Base-by-base conservation (phyloP, 2,888 invertebrate species). In the Leptopilina drosophilae region DNA sequence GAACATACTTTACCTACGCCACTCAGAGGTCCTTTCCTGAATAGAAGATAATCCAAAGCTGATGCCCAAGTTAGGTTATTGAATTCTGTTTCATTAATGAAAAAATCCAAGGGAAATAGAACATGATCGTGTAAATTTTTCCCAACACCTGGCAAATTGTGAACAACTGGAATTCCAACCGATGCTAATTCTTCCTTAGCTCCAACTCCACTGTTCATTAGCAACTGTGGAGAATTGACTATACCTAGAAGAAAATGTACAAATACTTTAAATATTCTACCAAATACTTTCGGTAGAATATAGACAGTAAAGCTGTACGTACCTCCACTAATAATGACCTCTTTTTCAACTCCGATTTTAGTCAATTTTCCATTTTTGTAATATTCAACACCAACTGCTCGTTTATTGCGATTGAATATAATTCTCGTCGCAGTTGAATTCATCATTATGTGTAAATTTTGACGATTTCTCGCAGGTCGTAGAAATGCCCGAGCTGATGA, bases 401-500 rank as follows among this genome's bases (percentile, higher is more conserved):
- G 94, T 85, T 96, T 94, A 83, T 91, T 9, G 20, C 2, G 6
- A 62, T 97, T 95, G 87, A 97, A 95, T 49, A 97, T 93, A 0
- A 97, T 94, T 87, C 93, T 94, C 0, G 96, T 94, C 1, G 95
- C 97, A 0, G 97, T 96, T 0, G 97, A 95, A 90, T 97, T 97
- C 2, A 97, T 94, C 92, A 97, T 93, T 75, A 98, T 94, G 89
- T 97, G 97, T 5, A 98, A 93, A 92, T 98, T 98, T 76, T 93
- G 93, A 5, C 98, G 94, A 85, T 94, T 92, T 84, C 94, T 94
- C 33, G 96, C 96, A 0, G 97, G 97, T 0, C 97, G 93, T 8
- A 98, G 93, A 92, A 96, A 98, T 0, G 98, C 96, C 78, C 96
- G 94, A 0, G 97, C 95, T 0, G 95, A 95, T 84, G 96, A 97